Percentiles rank a stretch among this genome's conserved stretches.
These are phyloP conservation scores for Eptatretus atami DNA, from an alignment of 2,797 vertebrate genomes.

Conservation along the genomic window DNA sequence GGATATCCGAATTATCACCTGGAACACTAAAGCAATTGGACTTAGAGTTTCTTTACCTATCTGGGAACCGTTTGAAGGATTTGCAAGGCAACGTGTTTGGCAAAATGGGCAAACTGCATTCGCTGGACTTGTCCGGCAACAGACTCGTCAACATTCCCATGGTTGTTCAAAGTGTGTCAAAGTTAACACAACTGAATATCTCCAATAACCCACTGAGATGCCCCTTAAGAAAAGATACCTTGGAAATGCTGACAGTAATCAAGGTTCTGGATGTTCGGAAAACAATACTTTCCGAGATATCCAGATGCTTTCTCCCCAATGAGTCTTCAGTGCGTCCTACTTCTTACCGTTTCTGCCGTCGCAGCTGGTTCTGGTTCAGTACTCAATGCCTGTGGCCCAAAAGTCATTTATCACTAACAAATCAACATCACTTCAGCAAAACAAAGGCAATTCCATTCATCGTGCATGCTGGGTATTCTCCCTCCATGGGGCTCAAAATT, in stretches of 20 bases:
- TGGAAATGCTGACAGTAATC: slow-evolving; percentile 26
- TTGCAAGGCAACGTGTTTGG: slow-evolving; percentile 34
- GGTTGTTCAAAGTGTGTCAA: slow-evolving; percentile 23
- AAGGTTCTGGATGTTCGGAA: slow-evolving; percentile 60
- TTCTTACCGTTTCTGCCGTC: too few species aligned
- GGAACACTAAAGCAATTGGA: slow-evolving; percentile 26
- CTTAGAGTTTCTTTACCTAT: slow-evolving; percentile 41
- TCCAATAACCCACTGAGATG: slow-evolving; percentile 32
- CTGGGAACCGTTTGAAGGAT: slow-evolving; percentile 28
- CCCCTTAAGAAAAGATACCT: slow-evolving; percentile 28
- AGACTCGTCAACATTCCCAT: slow-evolving; percentile 25
- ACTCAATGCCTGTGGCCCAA: too few species aligned
- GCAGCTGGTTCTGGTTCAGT: too few species aligned
- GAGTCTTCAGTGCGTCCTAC: too few species aligned
- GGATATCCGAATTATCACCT: slow-evolving; percentile 19
- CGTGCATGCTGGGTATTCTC: too few species aligned
- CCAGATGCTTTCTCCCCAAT: too few species aligned
- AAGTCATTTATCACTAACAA: too few species aligned
- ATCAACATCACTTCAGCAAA: too few species aligned
- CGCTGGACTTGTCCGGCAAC: slow-evolving; percentile 55
- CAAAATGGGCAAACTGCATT: slow-evolving; percentile 38
- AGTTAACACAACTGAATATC: slow-evolving; percentile 39
- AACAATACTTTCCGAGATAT: slow-evolving; percentile 5
- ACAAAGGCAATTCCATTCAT: too few species aligned
- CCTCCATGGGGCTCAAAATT: too few species aligned